These are phyloP conservation scores for Galerucella nymphaeae DNA, from an alignment of 2,888 invertebrate species.

Conservation along the genomic window DNA sequence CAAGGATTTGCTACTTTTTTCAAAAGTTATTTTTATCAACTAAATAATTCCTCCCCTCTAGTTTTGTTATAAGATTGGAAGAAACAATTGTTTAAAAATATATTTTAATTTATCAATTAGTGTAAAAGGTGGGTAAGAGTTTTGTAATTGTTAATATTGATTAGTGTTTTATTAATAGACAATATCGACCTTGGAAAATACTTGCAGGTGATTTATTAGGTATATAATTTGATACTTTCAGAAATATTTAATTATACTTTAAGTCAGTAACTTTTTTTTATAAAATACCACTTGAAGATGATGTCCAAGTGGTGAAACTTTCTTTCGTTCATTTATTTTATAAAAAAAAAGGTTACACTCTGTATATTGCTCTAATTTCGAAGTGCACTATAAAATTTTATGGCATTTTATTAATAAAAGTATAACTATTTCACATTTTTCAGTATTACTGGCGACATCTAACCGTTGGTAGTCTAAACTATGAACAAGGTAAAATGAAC, in stretches of 20 bases:
- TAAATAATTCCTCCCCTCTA: too few species aligned
- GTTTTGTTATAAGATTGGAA: too few species aligned
- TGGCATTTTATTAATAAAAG: too few species aligned
- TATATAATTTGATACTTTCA: slow-evolving; percentile 1
- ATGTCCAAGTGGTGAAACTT: too few species aligned
- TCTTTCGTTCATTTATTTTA: too few species aligned
- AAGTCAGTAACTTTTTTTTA: background rate
- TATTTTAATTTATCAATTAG: background rate
- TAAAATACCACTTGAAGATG: background rate
- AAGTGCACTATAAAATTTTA: too few species aligned
- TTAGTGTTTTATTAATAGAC: background rate
- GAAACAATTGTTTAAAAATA: background rate
- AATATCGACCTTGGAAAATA: slow-evolving; percentile 12
- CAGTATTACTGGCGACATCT: background rate
- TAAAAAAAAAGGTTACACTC: too few species aligned
- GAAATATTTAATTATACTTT: background rate
- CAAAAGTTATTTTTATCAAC: background rate
- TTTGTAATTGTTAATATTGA: slow-evolving; percentile 1
- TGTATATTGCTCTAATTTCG: too few species aligned
- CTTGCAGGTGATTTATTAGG: slow-evolving; percentile 3
- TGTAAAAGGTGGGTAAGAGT: slow-evolving; percentile 18
- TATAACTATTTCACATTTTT: background rate
- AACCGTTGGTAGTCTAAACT: background rate
- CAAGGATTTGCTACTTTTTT: background rate
- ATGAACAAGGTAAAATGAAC: background rate